Percentiles rank a stretch among this genome's conserved stretches.
Evolutionary conservation across 2,888 invertebrate species (phyloP).

Genomic region (Drosophila lacicola): DNA sequence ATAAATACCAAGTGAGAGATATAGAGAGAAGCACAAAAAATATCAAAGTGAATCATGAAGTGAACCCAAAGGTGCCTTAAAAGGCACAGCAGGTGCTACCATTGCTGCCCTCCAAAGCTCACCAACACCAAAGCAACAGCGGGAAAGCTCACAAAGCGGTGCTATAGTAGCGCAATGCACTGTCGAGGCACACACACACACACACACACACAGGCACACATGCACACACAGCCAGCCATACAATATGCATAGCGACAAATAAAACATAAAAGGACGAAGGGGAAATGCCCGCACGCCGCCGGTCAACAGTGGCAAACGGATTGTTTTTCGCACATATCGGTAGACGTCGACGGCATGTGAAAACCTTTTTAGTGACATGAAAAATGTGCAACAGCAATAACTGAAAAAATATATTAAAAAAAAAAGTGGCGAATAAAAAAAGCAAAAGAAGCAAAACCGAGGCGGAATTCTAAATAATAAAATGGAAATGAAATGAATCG

Average conservation of each 20-base stretch:
- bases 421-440: constrained; percentile 16
- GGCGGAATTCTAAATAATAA: constrained; percentile 71
- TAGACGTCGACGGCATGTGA: constrained; percentile 34
- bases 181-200: background rate
- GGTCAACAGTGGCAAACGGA: constrained; percentile 13
- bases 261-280: constrained; percentile 1
- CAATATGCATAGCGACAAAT: constrained; percentile 43
- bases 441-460: constrained; percentile 16
- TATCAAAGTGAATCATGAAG: background rate
- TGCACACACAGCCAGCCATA: constrained; percentile 17
- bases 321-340: constrained; percentile 42
- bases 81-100: background rate
- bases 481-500: constrained; percentile 77
- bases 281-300: background rate
- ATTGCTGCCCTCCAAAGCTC: background rate
- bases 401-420: constrained; percentile 4
- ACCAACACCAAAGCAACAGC: too few relatives aligned
- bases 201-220: background rate
- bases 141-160: background rate
- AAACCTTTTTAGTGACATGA: constrained; percentile 79
- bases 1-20: too few relatives aligned
- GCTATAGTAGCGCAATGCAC: constrained; percentile 3
- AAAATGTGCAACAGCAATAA: constrained; percentile 70
- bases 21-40: background rate
- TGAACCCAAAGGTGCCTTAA: background rate